Evolutionary conservation across 2,113 vertebrate genomes (phyloP), one percentile per base, ranked within the genome.

Genomic region (Marmota monax): DNA sequence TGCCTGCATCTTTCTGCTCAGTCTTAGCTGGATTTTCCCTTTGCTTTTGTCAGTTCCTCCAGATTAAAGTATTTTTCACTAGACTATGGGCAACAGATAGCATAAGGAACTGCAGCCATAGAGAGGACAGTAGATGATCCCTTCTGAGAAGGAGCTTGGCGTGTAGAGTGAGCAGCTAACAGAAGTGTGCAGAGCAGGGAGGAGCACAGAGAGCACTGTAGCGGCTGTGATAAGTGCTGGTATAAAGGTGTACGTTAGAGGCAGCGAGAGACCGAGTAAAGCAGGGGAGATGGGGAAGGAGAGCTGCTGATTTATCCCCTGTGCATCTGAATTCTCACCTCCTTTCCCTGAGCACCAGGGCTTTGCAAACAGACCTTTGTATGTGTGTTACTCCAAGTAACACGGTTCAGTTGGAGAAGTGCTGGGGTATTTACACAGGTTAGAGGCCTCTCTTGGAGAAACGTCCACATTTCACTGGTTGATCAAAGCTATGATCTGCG

Each of bases 31-130:
- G 34, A 27, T 76, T 76, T 32, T 79, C 79, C n/a, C 17, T 88
- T 87, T 69, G 63, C 48, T 42, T 95, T 94, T 90, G 45, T 67
- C 90, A 88, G 25, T 39, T 73, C 23, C n/a, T 95, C 20, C 1
- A 42, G 27, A 27, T 79, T 27, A 92, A 90, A 67, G 17, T 72
- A 32, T 92, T 27, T 89, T 92, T 88, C 37, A 45, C 39, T 63
- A 63, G 70, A 78, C 4, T n/a, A 1, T 34, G 61, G 78, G 16
- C 29, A 86, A 34, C 27, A 34, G 0, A 80, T 56, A 63, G 61
- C 45, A 67, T 29, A 74, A 65, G 12, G 25, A 13, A 4, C 83
- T 69, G 9, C 1, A 17, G 17, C 37, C 83, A 8, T 53, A 17
- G 39, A n/a, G 83, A 85, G 56, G 61, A 45, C 1, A 29, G 8